Percentiles rank a stretch among this genome's conserved stretches.
Conservation (phyloP, 2,888 invertebrate genomes). For the Kryphioiulus occultus region DNA sequence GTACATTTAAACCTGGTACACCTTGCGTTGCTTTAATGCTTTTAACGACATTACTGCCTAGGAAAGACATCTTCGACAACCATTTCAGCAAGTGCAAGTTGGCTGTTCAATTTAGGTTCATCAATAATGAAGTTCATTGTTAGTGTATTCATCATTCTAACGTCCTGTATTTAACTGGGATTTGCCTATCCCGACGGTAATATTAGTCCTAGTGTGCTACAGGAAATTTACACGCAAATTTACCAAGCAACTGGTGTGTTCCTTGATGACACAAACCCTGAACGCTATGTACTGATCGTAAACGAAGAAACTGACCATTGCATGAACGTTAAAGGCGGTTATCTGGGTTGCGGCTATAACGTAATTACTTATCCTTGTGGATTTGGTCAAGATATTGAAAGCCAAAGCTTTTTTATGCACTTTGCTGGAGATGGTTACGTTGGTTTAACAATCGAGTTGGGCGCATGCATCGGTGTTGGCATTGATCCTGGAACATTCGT, state of each 20-base stretch:
- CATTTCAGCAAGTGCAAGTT: too few relatives aligned
- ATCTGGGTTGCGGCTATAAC: neutral
- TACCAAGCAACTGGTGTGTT: neutral
- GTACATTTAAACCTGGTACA: too few relatives aligned
- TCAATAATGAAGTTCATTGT: too few relatives aligned
- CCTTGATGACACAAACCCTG: neutral
- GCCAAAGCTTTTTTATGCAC: neutral
- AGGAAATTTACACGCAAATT: neutral
- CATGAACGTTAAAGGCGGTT: neutral
- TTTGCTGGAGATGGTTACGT: neutral
- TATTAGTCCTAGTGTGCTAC: neutral
- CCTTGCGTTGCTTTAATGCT: too few relatives aligned
- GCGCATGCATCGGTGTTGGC: neutral
- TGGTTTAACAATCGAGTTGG: neutral
- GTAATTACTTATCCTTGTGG: neutral
- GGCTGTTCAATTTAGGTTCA: too few relatives aligned
- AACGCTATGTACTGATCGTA: neutral
- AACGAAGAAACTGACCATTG: neutral
- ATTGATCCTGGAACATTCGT: neutral
- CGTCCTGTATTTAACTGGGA: neutral
- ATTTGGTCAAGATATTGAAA: neutral
- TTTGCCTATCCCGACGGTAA: neutral
- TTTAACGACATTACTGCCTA: too few relatives aligned
- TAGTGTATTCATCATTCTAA: neutral
- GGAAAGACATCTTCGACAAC: too few relatives aligned